Percentiles rank a stretch among this genome's conserved stretches.
These are phyloP conservation scores for Bufo bufo DNA, from an alignment of 2,113 vertebrate genomes.

Conservation along the genomic window DNA sequence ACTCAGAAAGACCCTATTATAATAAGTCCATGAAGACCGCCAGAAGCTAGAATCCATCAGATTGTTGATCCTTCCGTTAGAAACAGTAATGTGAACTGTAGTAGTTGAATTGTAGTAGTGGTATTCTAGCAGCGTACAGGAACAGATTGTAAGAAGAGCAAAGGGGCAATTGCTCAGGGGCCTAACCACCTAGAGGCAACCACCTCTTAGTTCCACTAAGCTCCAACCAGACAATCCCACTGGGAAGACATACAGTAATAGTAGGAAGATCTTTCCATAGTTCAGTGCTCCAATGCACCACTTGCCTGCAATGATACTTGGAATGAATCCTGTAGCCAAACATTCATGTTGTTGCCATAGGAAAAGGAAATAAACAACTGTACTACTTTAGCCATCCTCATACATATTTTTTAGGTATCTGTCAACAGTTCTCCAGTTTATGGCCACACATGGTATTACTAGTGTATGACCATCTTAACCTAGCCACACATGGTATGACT, in stretches of 20 bases:
- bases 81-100: too few relatives aligned
- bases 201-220: background rate
- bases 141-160: background rate
- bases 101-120: background rate
- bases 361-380: background rate
- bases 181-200: background rate
- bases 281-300: background rate
- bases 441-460: too few relatives aligned
- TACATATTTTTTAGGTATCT: background rate
- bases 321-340: background rate
- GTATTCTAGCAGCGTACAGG: background rate
- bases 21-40: too few relatives aligned
- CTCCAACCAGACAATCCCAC: background rate
- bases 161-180: too few relatives aligned
- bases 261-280: background rate
- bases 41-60: too few relatives aligned
- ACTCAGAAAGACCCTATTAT: too few relatives aligned
- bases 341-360: background rate
- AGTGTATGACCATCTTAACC: too few relatives aligned
- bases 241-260: background rate
- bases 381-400: background rate
- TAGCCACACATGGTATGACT: too few relatives aligned
- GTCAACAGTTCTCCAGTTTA: background rate
- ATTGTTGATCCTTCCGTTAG: too few relatives aligned
- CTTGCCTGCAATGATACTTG: background rate